A percentile compares a stretch with the other conserved stretches of the same genome.
These are phyloP conservation scores for Pseudomugil gertrudae DNA, from an alignment of 2,797 vertebrate species.

Conservation along the genomic window DNA sequence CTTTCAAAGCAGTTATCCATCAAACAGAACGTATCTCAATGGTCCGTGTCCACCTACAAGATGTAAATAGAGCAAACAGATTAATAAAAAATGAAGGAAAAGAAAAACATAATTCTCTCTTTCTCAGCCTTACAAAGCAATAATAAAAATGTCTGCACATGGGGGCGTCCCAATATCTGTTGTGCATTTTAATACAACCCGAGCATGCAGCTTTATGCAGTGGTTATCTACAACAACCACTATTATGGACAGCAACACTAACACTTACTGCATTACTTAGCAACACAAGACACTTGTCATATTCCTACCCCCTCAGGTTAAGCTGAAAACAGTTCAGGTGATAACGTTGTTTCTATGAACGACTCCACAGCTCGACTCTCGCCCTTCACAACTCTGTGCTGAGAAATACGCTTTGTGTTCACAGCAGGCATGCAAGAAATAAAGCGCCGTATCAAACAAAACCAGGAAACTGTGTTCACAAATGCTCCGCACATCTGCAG, in stretches of 20 bases:
- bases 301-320: constrained; percentile 65
- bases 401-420: constrained; percentile 41
- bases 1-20: background rate
- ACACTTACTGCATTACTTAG: constrained; percentile 66
- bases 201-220: constrained; percentile 10
- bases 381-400: constrained; percentile 24
- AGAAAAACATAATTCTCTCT: background rate
- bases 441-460: constrained; percentile 11
- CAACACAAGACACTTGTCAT: constrained; percentile 60
- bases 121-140: background rate
- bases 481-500: constrained; percentile 26
- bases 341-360: constrained; percentile 55
- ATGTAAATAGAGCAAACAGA: constrained; percentile 9
- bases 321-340: constrained; percentile 52
- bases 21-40: background rate
- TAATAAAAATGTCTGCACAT: background rate
- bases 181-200: constrained; percentile 11
- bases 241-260: constrained; percentile 34
- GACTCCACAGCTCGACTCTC: constrained; percentile 43
- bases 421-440: constrained; percentile 10
- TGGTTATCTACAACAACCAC: constrained; percentile 7
- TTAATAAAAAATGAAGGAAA: constrained; percentile 10
- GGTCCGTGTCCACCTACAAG: background rate
- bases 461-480: constrained; percentile 22
- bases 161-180: background rate